Evolutionary conservation across 2,888 invertebrate genomes (phyloP).

Genomic region (Macrosoma leucophasiata): DNA sequence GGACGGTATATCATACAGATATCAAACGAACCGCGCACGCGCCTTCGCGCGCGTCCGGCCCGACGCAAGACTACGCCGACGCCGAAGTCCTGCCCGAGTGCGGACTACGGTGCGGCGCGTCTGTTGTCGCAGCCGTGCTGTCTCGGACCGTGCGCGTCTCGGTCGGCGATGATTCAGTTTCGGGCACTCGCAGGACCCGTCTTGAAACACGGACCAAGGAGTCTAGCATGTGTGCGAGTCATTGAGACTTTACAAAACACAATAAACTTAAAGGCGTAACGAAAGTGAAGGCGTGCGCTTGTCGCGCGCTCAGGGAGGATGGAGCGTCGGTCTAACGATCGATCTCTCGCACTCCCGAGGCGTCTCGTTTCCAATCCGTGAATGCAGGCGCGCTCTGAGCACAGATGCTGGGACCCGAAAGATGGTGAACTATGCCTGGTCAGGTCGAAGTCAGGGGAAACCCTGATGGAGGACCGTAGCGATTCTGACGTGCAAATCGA

Average conservation of each 20-base stretch:
- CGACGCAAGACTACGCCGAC: conserved; percentile 37
- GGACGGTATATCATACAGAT: conserved; percentile 26
- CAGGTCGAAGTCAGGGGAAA: too few species aligned
- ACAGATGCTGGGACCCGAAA: conserved; percentile 81
- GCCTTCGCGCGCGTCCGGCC: conserved; percentile 40
- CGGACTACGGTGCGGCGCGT: conserved; percentile 35
- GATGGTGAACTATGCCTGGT: conserved; percentile 86
- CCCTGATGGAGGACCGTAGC: too few species aligned
- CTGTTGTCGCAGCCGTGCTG: conserved; percentile 37
- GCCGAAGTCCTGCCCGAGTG: conserved; percentile 38
- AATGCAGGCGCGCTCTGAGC: conserved; percentile 76
- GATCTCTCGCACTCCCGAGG: conserved; percentile 74
- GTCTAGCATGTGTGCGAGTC: conserved; percentile 79
- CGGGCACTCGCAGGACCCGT: conserved; percentile 78
- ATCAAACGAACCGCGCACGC: conserved; percentile 31
- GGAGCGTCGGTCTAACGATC: conserved; percentile 48
- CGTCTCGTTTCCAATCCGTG: conserved; percentile 64
- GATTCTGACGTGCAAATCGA: conserved; percentile 89
- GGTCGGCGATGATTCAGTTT: conserved; percentile 54
- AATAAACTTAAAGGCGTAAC: conserved; percentile 80
- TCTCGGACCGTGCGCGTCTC: conserved; percentile 43
- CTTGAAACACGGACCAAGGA: conserved; percentile 71
- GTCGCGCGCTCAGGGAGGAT: conserved; percentile 56
- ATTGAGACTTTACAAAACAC: conserved; percentile 65
- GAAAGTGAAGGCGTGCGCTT: conserved; percentile 74